Evolutionary conservation across 2,113 vertebrate genomes (phyloP), one percentile per base, ranked within the genome.

Genomic region (Monarcha castaneiventris): DNA sequence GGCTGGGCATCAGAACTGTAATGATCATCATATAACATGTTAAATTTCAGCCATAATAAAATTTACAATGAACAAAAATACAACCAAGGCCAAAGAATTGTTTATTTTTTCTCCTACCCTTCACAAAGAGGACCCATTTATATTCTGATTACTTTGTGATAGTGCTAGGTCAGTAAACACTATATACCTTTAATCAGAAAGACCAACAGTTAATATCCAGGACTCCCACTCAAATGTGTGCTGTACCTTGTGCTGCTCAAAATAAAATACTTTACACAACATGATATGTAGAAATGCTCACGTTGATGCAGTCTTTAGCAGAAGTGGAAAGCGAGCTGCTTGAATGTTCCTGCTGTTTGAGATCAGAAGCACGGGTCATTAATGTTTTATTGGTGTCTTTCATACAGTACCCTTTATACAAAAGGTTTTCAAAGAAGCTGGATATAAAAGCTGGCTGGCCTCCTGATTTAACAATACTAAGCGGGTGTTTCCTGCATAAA

Each of bases 341-440:
- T 86, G 56, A 69, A 35, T 20, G 19, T 73, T 58, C 91, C 85
- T 96, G 48, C 62, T 96, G 63, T 80, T 91, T 86, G 66, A 94
- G 49, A 96, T 79, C 26, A 3, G 59, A 92, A 84, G 51, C 87
- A 94, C 0, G 14, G 84, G 74, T 93, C 76, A 77, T 96, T 96
- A 92, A 95, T 73, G 51, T 95, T 97, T 97, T 96, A 89, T 88
- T 96, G 74, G 66, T 94, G 82, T 10, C 75, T 87, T 92, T 97
- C 89, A 94, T 90, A 93, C 30, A 78, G 63, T 85, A 78, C 39
- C 20, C 49, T 94, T 95, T 89, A 76, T 89, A 95, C 58, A 96
- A 91, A 96, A 84, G 25, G 5, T 66, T 96, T 97, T 97, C 72
- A 97, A 81, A 97, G 75, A 75, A 96, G 69, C 15, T 75, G 64